Base-by-base conservation (phyloP, 2,113 vertebrate genomes). In the Prietella phreatophila region DNA sequence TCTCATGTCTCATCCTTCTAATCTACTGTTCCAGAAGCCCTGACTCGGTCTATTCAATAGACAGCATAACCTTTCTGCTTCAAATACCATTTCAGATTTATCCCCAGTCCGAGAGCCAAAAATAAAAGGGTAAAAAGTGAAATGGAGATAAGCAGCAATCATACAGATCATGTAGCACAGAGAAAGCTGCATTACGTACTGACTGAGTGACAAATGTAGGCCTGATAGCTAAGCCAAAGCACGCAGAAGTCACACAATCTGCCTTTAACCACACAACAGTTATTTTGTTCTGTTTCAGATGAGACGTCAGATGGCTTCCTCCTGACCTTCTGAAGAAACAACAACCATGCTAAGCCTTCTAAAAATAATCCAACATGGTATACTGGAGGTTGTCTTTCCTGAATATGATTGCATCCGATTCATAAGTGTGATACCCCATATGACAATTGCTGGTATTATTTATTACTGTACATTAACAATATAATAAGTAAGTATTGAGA, bases 41-140 rank as follows among this genome's bases (percentile, higher is more conserved):
- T 86, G 58, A 63, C 85, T 56, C 56, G 19, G 25, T 86, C 42
- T 56, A 39, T 55, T 83, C 17, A 58, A 25, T 84, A 69, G 50
- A 47, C 81, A 36, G 61, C 56, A 58, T 60, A 86, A 71, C 82
- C 83, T 86, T 56, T 30, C 78, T 61, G 39, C 58, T 67, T 39
- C 19, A 39, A 79, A 86, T 80, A 76, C 36, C 39, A n/a, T 84
- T 78, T 63, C 67, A 33, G 82, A 88, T 88, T 83, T 73, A 15
- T 75, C 39, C 20, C 5, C 67, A 42, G 84, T 3, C 63, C 36
- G 33, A 86, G 63, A 36, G 27, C 69, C 82, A 84, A 55, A 81
- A 17, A 8, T 81, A 90, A 13, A 56, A 58, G 89, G 0, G 19
- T 88, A 86, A 42, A 25, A 63, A 91, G 71, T 60, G 82, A 89